Evolutionary conservation across 1,140 invertebrate species (phyloP).

Genomic region (Stegodyphus dumicola): DNA sequence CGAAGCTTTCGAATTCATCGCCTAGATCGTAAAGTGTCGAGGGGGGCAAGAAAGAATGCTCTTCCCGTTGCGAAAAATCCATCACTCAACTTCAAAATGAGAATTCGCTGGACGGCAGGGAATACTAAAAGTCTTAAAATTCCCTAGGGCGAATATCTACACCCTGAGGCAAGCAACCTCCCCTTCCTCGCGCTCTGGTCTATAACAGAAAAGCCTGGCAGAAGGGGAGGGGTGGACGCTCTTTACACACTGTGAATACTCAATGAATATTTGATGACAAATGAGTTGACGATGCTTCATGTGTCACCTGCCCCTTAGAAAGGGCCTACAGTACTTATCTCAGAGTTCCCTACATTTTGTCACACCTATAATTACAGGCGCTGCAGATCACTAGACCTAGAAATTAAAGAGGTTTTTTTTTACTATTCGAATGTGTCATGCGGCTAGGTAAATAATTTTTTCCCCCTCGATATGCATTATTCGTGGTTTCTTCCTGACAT

Average conservation of each 20-base stretch:
- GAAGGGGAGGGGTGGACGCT: not conserved
- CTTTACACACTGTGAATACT: conserved; percentile 24
- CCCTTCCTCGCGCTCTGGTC: not conserved
- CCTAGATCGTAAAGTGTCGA: not conserved
- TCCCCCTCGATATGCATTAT: not conserved
- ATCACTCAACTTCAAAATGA: conserved; percentile 38
- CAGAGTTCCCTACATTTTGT: conserved; percentile 10
- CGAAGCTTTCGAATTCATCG: not conserved
- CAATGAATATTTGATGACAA: conserved; percentile 44
- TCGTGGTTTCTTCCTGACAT: not conserved
- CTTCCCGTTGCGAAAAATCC: conserved; percentile 7
- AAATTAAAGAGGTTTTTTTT: conserved; percentile 15
- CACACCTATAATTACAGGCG: conserved; percentile 42
- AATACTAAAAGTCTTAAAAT: conserved; percentile 27
- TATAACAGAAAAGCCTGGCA: not conserved
- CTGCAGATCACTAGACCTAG: not conserved
- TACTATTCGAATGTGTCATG: too few species aligned
- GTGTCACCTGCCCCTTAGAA: conserved; percentile 9
- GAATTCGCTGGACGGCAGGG: conserved; percentile 7
- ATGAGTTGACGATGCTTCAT: conserved; percentile 17
- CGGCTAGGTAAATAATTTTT: not conserved
- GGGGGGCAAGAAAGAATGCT: not conserved
- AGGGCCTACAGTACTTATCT: not conserved
- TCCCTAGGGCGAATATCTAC: not conserved
- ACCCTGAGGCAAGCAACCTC: not conserved